Evolutionary conservation across 2,797 vertebrate species (phyloP).

Genomic region (Aldrovandia affinis): DNA sequence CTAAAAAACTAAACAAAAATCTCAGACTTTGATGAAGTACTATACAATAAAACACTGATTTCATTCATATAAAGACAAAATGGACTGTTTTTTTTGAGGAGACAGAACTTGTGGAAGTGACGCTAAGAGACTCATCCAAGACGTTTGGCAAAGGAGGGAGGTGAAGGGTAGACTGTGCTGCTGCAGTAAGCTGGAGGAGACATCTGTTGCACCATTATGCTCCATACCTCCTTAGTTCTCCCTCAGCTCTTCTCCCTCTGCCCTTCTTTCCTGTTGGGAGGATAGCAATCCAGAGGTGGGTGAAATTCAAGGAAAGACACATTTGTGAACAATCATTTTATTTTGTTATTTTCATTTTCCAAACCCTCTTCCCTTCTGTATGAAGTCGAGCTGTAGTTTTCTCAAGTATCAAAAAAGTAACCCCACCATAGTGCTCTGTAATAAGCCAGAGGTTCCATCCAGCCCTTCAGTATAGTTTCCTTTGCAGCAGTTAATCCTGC

Average conservation of each 20-base stretch:
- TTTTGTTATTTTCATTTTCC: too few relatives aligned
- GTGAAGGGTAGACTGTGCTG: neutral
- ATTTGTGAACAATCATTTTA: too few relatives aligned
- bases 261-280: neutral
- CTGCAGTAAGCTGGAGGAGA: neutral
- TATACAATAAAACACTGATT: slow-evolving; percentile 46
- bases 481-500: too few relatives aligned
- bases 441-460: too few relatives aligned
- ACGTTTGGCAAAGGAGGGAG: slow-evolving; percentile 26
- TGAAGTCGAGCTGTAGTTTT: too few relatives aligned
- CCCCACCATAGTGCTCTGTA: too few relatives aligned
- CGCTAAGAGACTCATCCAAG: slow-evolving; percentile 6
- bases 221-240: neutral
- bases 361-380: too few relatives aligned
- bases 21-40: slow-evolving; percentile 21
- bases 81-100: slow-evolving; percentile 32
- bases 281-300: neutral
- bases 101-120: neutral
- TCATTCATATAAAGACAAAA: slow-evolving; percentile 32
- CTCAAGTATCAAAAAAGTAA: too few relatives aligned
- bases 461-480: too few relatives aligned
- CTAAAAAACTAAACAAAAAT: slow-evolving; percentile 7
- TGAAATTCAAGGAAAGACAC: neutral
- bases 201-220: neutral
- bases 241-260: neutral